A percentile compares a stretch with the other conserved stretches of the same genome.
Evolutionary conservation across 2,888 invertebrate genomes (phyloP).

Genomic region (Sphaerophoria taeniata): DNA sequence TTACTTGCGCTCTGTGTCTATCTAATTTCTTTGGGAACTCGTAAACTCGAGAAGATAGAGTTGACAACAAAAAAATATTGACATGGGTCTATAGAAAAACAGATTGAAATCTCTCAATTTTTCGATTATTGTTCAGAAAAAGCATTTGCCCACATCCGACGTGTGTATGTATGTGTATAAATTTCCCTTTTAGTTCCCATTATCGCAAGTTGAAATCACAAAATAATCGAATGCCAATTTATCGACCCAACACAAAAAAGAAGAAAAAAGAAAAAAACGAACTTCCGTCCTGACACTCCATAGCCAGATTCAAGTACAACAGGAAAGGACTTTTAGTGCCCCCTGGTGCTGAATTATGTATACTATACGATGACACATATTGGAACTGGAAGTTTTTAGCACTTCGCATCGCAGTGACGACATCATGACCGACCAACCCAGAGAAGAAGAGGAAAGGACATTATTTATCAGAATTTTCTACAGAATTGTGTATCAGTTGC

Average conservation of each 20-base stretch:
- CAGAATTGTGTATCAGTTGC: too few relatives aligned
- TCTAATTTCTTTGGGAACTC: not conserved
- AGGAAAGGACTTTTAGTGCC: slow-evolving; percentile 25
- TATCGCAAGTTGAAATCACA: slow-evolving; percentile 26
- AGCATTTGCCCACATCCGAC: not conserved
- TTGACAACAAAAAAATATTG: not conserved
- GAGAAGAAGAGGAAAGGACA: too few relatives aligned
- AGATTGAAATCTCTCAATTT: not conserved
- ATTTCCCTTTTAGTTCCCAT: slow-evolving; percentile 2
- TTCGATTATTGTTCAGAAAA: not conserved
- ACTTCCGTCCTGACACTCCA: slow-evolving; percentile 23
- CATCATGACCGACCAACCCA: too few relatives aligned
- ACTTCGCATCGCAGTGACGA: not conserved
- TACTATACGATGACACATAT: slow-evolving; percentile 1
- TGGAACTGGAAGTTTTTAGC: slow-evolving; percentile 12
- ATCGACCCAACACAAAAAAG: slow-evolving; percentile 2
- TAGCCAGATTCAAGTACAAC: slow-evolving; percentile 11
- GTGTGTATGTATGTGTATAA: not conserved
- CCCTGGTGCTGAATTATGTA: slow-evolving; percentile 20
- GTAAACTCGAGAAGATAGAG: not conserved
- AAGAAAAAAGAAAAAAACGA: not conserved
- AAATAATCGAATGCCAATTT: slow-evolving; percentile 30
- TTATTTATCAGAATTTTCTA: too few relatives aligned
- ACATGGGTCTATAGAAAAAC: not conserved
- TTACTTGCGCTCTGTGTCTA: not conserved